Evolutionary conservation across 2,797 vertebrate species (phyloP), one percentile per base, ranked within the genome.

Genomic region (Taenioides sp.): DNA sequence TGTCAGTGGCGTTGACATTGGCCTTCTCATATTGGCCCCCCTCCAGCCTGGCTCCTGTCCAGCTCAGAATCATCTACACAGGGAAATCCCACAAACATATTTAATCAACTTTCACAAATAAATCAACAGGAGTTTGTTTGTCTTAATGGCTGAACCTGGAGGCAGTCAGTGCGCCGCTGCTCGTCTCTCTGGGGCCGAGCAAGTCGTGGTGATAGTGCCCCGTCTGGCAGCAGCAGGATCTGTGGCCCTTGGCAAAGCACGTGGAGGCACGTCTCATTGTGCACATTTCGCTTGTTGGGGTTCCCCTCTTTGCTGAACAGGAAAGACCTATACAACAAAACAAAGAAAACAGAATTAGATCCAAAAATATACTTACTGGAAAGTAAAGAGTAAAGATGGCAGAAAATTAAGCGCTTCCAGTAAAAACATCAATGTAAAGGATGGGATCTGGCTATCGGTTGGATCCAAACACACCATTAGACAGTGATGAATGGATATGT

Each of bases 291-390:
- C 89, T 99, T 99, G 91, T 99, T 99, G 70, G 98, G 98, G 92
- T 99, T 99, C 57, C 98, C 98, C 74, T 99, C 98, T 93, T 98
- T 96, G 85, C 93, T 96, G 87, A 96, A 98, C 82, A 99, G 95
- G 87, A 99, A 99, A 72, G 96, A 96, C 92, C 98, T 99, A 84
- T 52, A 78, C 9, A 9, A 62, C 59, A 77, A 34, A 7, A 28
- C 11, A 37, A 62, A 60, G 71, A 47, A 78, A 20, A 61, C 27
- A 28, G 34, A 34, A 58, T 58, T 23, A 52, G 28, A 47, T n/a
- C 59, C 27, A 55, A 22, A 18, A 76, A 31, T 47, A 16, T 47
- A 18, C 4, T n/a, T n/a, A 9, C 4, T 22, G 69, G 5, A 28
- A 27, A 60, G 47, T 31, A 59, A 55, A 37, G 7, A 50, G 58